Conservation (phyloP, 1,140 invertebrate genomes). For the Hycleus cichorii region DNA sequence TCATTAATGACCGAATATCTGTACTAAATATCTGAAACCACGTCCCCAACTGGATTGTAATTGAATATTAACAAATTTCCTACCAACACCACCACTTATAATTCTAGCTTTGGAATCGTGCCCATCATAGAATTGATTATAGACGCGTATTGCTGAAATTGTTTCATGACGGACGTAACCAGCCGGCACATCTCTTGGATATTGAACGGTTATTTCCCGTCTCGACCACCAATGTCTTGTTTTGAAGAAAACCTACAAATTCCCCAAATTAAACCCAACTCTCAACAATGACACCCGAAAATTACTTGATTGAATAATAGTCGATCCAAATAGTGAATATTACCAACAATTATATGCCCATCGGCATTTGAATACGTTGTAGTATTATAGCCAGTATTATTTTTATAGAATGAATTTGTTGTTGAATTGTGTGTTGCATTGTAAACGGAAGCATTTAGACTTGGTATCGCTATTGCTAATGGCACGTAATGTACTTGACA, state of each 20-base stretch:
- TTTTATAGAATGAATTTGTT: too few species aligned
- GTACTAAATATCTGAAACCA: conserved; percentile 27
- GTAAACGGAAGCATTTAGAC: too few species aligned
- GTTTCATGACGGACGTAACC: conserved; percentile 24
- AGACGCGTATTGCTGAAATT: conserved; percentile 26
- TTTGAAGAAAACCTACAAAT: conserved; percentile 20
- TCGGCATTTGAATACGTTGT: neutral
- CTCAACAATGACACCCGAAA: too few species aligned
- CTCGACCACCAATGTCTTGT: conserved; percentile 21
- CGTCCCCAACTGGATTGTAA: conserved; percentile 21
- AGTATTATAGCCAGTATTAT: too few species aligned
- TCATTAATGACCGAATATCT: conserved; percentile 28
- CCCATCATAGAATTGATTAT: conserved; percentile 29
- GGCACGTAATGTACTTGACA: too few species aligned
- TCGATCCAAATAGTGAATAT: conserved; percentile 3
- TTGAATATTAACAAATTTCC: conserved; percentile 25
- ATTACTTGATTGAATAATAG: conserved; percentile 3
- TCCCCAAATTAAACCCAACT: too few species aligned
- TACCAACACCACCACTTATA: conserved; percentile 24
- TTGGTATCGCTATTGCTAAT: too few species aligned
- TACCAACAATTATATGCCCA: conserved; percentile 1
- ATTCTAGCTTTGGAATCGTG: conserved; percentile 20
- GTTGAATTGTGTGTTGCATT: too few species aligned
- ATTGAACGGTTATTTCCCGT: conserved; percentile 23
- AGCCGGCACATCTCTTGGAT: conserved; percentile 19